Evolutionary conservation across 2,113 vertebrate species (phyloP).

Genomic region (Microtus oregoni): DNA sequence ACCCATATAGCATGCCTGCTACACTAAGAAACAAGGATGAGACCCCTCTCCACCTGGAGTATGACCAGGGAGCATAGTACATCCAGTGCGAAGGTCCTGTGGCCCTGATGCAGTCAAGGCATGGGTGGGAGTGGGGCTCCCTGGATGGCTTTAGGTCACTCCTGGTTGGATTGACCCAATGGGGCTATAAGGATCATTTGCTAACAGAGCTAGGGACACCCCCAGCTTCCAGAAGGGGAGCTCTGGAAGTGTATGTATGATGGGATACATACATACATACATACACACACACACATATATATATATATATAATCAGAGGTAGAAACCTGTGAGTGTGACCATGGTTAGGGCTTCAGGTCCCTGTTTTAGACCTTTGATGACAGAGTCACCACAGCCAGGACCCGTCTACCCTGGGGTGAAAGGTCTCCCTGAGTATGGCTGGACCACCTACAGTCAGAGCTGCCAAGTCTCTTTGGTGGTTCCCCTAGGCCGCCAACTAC

Average conservation of each 20-base stretch:
- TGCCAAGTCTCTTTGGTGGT: background rate
- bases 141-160: background rate
- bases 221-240: background rate
- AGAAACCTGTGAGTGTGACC: background rate
- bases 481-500: background rate
- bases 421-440: background rate
- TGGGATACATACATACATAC: no score
- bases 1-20: background rate
- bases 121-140: background rate
- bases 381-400: background rate
- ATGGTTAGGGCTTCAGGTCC: background rate
- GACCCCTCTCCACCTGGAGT: background rate
- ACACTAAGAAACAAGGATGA: no score
- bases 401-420: background rate
- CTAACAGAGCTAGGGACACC: background rate
- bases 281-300: no score
- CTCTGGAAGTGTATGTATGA: background rate
- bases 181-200: background rate
- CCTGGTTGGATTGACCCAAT: background rate
- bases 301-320: background rate
- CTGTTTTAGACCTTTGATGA: background rate
- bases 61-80: background rate
- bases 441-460: background rate
- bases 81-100: background rate
- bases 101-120: background rate